These are phyloP conservation scores for Leptinotarsa undecemlineata DNA, from an alignment of 1,140 invertebrate genomes.

Conservation along the genomic window DNA sequence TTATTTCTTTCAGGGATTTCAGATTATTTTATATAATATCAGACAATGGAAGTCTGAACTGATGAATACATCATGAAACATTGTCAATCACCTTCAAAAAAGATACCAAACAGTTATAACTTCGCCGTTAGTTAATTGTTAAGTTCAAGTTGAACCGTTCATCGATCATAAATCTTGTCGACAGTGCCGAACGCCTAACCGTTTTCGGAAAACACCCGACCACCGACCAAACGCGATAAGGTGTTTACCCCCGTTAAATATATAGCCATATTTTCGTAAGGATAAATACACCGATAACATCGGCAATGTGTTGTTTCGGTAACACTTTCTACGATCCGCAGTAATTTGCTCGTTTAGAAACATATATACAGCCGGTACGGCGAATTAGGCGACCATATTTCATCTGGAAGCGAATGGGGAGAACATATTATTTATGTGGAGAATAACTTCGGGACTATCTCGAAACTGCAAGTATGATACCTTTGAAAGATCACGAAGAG, in stretches of 20 bases:
- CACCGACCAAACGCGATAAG: not conserved
- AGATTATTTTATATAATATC: too few relatives aligned
- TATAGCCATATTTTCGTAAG: not conserved
- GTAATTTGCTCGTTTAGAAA: slow-evolving; percentile 1
- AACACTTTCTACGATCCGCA: not conserved
- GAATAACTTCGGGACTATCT: not conserved
- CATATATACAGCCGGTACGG: not conserved
- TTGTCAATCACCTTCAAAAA: too few relatives aligned
- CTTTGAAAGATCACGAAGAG: too few relatives aligned
- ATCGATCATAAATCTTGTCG: not conserved
- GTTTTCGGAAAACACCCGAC: not conserved
- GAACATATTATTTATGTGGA: not conserved
- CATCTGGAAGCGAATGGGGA: not conserved
- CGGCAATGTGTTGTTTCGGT: slow-evolving; percentile 4
- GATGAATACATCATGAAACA: too few relatives aligned
- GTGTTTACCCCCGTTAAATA: not conserved
- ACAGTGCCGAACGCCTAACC: not conserved
- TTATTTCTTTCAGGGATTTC: too few relatives aligned
- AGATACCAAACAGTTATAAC: too few relatives aligned
- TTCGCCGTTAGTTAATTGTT: not conserved
- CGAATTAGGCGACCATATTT: not conserved
- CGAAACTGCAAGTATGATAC: too few relatives aligned
- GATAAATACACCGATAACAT: not conserved
- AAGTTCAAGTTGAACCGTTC: not conserved
- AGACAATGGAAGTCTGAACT: too few relatives aligned